Evolutionary conservation across 1,140 invertebrate genomes (phyloP), one percentile per base, ranked within the genome.

Genomic region (Trachelipus rathkii): DNA sequence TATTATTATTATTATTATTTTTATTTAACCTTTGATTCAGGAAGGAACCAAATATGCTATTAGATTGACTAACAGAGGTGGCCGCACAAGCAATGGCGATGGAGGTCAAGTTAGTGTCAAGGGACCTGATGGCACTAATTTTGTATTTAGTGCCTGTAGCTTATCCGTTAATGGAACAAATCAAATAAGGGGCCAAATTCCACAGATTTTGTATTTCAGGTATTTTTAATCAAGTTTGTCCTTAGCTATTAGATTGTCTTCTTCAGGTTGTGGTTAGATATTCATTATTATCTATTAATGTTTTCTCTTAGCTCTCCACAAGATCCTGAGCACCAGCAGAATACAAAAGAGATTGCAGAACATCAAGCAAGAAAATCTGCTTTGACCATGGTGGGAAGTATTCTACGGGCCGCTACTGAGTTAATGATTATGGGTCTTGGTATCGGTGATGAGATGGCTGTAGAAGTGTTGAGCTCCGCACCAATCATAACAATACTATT

Each of bases 151-250:
- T 43, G 92, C 94, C 11, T 96, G 95, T 85, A 92, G 94, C 11
- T 87, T 98, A 23, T 97, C 95, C 85, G 95, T 94, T 82, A 97
- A 98, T 86, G 96, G 95, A 75, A 95, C 96, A 0, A 97, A 95
- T 5, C 90, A 96, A 81, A 92, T 92, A 0, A 87, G 96, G 53
- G 97, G 97, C 66, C 97, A 99, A 86, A 91, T 99, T 81, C 96
- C 97, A 0, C 91, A 95, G 82, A 90, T 99, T 73, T 87, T 98
- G 8, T 99, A 98, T 84, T 95, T 94, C 83, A 91, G 89, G 80
- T 81, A 23, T 53, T 53, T 10, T 23, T 73, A 10, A 10, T 71
- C 6, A 33, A 33, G 33, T 33, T 33, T 33, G 6, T 6, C 33
- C 33, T 33, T 33, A 33, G 6, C 6, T 33, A 33, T 3, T 33